Evolutionary conservation across 2,113 vertebrate genomes (phyloP).

Genomic region (Bubalus kerabau): DNA sequence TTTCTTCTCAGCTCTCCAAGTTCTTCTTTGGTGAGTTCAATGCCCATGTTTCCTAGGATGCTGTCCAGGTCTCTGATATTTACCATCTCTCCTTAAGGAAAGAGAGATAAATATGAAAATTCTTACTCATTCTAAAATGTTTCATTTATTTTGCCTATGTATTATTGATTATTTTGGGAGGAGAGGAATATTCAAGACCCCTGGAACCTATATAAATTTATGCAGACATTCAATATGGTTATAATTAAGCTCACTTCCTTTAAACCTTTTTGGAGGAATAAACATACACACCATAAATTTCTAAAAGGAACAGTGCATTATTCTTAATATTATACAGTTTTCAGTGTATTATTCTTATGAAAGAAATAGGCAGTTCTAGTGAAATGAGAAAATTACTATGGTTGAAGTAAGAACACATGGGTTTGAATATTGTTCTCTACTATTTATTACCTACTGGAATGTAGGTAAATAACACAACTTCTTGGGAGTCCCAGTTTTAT

Average conservation of each 20-base stretch:
- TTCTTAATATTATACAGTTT: background rate
- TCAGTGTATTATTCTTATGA: background rate
- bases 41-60: background rate
- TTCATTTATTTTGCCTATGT: background rate
- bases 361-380: background rate
- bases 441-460: background rate
- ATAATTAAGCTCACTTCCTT: background rate
- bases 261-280: background rate
- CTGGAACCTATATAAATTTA: background rate
- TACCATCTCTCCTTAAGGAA: slow-evolving; percentile 17
- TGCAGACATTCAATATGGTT: background rate
- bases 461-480: background rate
- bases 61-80: slow-evolving; percentile 3
- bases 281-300: background rate
- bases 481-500: background rate
- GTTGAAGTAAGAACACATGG: background rate
- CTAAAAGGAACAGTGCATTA: background rate
- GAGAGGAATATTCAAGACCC: background rate
- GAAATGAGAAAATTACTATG: background rate
- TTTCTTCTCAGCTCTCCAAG: slow-evolving; percentile 20
- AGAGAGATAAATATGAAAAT: background rate
- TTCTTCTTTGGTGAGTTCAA: slow-evolving; percentile 31
- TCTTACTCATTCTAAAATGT: background rate
- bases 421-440: background rate
- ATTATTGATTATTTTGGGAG: background rate